Evolutionary conservation across 2,113 vertebrate genomes (phyloP).

Genomic region (Aspidoscelis tigris): DNA sequence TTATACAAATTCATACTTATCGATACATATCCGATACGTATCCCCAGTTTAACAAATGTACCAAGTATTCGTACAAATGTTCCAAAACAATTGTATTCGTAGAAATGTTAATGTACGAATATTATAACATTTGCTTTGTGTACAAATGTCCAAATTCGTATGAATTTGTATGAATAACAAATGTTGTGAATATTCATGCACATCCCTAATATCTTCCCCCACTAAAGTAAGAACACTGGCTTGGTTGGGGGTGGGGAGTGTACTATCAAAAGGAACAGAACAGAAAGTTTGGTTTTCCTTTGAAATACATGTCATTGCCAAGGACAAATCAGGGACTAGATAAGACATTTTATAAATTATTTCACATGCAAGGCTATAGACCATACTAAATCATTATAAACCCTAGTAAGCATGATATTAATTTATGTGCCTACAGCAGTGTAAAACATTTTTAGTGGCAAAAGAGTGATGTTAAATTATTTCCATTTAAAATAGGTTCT

Average conservation of each 20-base stretch:
- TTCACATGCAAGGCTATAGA: constrained; percentile 40
- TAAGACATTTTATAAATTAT: constrained; percentile 50
- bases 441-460: background rate
- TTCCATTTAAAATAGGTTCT: constrained; percentile 11
- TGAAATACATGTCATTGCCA: constrained; percentile 23
- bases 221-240: constrained; percentile 27
- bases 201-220: background rate
- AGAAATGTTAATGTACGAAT: too few species aligned
- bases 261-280: background rate
- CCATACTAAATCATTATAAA: constrained; percentile 32
- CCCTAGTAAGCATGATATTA: constrained; percentile 11
- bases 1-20: too few species aligned
- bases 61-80: too few species aligned
- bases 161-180: too few species aligned
- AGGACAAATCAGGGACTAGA: constrained; percentile 33
- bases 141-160: too few species aligned
- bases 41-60: too few species aligned
- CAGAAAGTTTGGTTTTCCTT: constrained; percentile 33
- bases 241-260: background rate
- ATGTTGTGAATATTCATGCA: too few species aligned
- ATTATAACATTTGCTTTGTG: too few species aligned
- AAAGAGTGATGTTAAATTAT: background rate
- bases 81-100: too few species aligned
- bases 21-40: too few species aligned
- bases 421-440: background rate